Conservation (phyloP, 2,113 vertebrate genomes). For the Lepisosteus osseus region DNA sequence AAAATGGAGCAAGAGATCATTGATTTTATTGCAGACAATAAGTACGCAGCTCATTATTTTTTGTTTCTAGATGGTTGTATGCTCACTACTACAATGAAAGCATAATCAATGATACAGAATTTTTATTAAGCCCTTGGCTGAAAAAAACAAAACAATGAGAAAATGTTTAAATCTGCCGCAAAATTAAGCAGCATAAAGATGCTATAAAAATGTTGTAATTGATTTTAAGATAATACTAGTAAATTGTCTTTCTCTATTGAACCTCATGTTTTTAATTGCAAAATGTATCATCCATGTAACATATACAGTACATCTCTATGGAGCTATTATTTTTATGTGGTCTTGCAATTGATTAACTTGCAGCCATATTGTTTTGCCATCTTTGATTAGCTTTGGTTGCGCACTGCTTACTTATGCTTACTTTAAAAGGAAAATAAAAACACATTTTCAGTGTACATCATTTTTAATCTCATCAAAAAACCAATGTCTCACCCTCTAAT, state of each 20-base stretch:
- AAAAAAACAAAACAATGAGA: too few species aligned
- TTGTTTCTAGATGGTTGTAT: conserved; percentile 1
- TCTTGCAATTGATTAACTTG: neutral
- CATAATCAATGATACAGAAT: neutral
- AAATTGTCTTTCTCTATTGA: too few species aligned
- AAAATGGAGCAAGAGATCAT: conserved; percentile 96
- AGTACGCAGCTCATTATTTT: conserved; percentile 59
- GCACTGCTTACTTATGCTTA: too few species aligned
- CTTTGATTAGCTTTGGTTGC: too few species aligned
- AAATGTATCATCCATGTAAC: neutral
- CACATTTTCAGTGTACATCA: too few species aligned
- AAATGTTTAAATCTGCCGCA: neutral
- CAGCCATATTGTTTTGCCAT: too few species aligned
- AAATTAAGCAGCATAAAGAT: neutral
- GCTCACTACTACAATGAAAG: neutral
- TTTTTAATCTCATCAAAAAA: too few species aligned
- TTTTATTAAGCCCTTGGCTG: too few species aligned
- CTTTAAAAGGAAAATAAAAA: too few species aligned
- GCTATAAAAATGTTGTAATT: neutral
- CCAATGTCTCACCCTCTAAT: too few species aligned
- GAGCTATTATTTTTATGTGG: neutral
- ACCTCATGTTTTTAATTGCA: too few species aligned
- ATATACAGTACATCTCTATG: neutral
- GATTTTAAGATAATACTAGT: neutral
- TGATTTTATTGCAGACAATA: conserved; percentile 88